Conservation (phyloP, 2,888 invertebrate species). For the Diarsia mendica region DNA sequence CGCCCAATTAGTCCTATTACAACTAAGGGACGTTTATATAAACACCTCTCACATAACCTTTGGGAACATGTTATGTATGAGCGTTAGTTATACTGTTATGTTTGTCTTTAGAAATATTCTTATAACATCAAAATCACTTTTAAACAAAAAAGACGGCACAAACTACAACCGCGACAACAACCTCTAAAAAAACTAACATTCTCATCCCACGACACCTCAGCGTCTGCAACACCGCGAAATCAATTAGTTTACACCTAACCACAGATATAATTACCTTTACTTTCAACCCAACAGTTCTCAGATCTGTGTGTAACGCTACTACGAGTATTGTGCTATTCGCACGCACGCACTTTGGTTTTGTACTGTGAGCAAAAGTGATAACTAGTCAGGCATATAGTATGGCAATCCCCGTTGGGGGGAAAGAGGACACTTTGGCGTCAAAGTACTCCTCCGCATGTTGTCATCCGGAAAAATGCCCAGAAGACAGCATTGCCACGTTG, state of each 20-base stretch:
- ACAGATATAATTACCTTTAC: conserved; percentile 41
- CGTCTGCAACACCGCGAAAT: conserved; percentile 28
- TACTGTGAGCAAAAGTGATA: conserved; percentile 14
- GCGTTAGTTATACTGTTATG: background rate
- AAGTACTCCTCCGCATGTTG: too few relatives aligned
- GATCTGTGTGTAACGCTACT: conserved; percentile 18
- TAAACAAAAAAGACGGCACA: background rate
- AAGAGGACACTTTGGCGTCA: too few relatives aligned
- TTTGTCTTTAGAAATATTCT: background rate
- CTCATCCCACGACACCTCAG: conserved; percentile 18
- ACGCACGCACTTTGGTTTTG: conserved; percentile 34
- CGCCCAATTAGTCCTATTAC: background rate
- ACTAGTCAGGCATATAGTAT: background rate
- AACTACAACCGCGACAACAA: background rate
- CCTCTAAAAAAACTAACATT: background rate
- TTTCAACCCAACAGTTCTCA: conserved; percentile 10
- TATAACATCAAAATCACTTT: background rate
- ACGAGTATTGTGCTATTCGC: conserved; percentile 23
- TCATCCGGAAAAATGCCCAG: too few relatives aligned
- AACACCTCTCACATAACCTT: background rate
- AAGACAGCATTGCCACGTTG: too few relatives aligned
- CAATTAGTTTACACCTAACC: conserved; percentile 27
- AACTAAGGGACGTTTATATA: background rate
- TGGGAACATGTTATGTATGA: background rate
- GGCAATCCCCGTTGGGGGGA: too few relatives aligned